Evolutionary conservation across 2,888 invertebrate genomes (phyloP).

Genomic region (Coelopa pilipes): DNA sequence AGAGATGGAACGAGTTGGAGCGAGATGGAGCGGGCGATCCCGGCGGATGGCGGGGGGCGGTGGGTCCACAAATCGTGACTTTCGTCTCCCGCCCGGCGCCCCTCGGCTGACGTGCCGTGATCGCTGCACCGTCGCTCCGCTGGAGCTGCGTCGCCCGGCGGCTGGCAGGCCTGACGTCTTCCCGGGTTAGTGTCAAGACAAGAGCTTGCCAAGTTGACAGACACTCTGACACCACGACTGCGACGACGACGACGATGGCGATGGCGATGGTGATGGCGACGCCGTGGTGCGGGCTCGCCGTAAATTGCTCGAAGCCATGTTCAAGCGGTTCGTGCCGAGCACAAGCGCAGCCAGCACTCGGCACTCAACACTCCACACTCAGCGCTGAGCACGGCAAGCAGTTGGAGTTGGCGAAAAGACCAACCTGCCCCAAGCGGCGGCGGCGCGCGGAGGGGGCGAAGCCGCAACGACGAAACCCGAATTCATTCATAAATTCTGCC

Average conservation of each 20-base stretch:
- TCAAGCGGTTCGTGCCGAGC: conserved; percentile 37
- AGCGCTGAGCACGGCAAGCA: too few species aligned
- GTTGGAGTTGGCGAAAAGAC: too few species aligned
- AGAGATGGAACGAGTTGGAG: conserved; percentile 1
- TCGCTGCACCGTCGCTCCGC: background rate
- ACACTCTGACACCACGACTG: conserved; percentile 40
- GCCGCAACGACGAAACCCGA: background rate
- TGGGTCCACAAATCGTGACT: conserved; percentile 40
- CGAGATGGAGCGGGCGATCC: conserved; percentile 10
- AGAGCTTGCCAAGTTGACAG: conserved; percentile 39
- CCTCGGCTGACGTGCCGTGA: too few species aligned
- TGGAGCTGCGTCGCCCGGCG: background rate
- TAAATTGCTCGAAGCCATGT: conserved; percentile 39
- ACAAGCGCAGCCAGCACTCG: conserved; percentile 5
- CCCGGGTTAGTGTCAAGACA: conserved; percentile 39
- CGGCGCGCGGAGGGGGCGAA: too few species aligned
- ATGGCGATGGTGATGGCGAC: conserved; percentile 2
- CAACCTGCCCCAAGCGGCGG: too few species aligned
- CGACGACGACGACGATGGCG: conserved; percentile 13
- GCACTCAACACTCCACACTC: too few species aligned
- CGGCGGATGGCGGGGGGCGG: conserved; percentile 14
- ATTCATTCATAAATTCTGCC: conserved; percentile 38
- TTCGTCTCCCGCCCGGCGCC: conserved; percentile 28
- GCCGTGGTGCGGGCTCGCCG: conserved; percentile 16
- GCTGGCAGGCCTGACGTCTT: conserved; percentile 15